Conservation (phyloP, 2,113 vertebrate species). For the Salvator merianae region DNA sequence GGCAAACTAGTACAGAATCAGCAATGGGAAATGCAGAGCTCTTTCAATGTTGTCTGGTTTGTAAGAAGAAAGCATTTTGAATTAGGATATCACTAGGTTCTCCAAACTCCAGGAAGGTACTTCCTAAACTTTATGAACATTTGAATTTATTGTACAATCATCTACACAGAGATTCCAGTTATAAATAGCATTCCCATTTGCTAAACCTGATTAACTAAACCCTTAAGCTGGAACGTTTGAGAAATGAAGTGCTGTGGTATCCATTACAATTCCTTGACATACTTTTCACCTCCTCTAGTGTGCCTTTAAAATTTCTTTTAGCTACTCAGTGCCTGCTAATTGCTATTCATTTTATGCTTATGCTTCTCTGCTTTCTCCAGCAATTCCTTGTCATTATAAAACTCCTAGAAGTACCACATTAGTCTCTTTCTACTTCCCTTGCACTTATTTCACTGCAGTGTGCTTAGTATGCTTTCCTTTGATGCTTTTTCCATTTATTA, state of each 20-base stretch:
- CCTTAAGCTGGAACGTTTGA: not conserved
- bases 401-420: not conserved
- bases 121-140: not conserved
- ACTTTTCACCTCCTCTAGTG: not conserved
- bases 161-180: not conserved
- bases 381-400: slow-evolving; percentile 10
- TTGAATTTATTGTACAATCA: not conserved
- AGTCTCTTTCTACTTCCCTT: not conserved
- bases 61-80: too few species aligned
- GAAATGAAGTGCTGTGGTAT: not conserved
- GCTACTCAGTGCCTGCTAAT: slow-evolving; percentile 2
- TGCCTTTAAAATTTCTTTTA: not conserved
- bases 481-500: slow-evolving; percentile 14
- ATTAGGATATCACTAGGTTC: too few species aligned
- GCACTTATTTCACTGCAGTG: slow-evolving; percentile 4
- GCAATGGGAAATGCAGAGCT: not conserved
- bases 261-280: not conserved
- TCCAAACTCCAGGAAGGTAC: not conserved
- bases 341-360: slow-evolving; percentile 18
- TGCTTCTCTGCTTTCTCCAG: not conserved
- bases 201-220: slow-evolving; percentile 1
- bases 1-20: not conserved
- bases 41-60: too few species aligned
- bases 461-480: not conserved
- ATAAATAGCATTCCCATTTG: not conserved